Conservation (phyloP, 2,888 invertebrate species). For the Tetanocera ferruginea region DNA sequence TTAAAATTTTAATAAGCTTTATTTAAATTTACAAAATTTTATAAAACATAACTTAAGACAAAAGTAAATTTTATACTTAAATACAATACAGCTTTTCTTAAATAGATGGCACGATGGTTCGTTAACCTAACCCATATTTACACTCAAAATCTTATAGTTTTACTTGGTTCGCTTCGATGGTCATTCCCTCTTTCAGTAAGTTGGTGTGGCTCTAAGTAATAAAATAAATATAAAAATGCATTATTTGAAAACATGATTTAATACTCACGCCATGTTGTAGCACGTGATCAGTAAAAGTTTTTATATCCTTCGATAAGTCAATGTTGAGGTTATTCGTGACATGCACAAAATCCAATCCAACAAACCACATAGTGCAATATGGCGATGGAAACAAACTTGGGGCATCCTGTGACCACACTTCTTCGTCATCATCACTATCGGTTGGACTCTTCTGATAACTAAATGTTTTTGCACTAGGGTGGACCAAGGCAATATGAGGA, state of each 20-base stretch:
- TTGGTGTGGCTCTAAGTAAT: constrained; percentile 71
- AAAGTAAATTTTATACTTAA: no score
- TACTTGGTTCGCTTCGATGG: constrained; percentile 88
- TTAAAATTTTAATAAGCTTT: no score
- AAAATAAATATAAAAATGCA: constrained; percentile 34
- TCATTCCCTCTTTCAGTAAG: constrained; percentile 80
- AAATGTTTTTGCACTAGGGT: constrained; percentile 94
- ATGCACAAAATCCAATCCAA: constrained; percentile 93
- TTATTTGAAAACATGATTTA: not conserved
- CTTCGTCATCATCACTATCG: constrained; percentile 54
- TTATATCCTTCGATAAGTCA: constrained; percentile 93
- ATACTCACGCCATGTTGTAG: constrained; percentile 79
- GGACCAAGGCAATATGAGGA: constrained; percentile 90
- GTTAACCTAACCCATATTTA: no score
- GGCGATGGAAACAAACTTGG: constrained; percentile 63
- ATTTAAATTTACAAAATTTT: no score
- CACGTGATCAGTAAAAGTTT: constrained; percentile 89
- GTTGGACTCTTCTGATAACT: constrained; percentile 65
- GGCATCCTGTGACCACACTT: constrained; percentile 47
- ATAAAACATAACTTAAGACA: no score
- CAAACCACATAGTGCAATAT: constrained; percentile 95
- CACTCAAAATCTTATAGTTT: constrained; percentile 75
- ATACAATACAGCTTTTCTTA: no score
- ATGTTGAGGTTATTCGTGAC: constrained; percentile 86
- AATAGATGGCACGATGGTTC: no score